Percentiles rank a stretch among this genome's conserved stretches.
Conservation (phyloP, 2,113 vertebrate genomes). For the Jaculus jaculus region DNA sequence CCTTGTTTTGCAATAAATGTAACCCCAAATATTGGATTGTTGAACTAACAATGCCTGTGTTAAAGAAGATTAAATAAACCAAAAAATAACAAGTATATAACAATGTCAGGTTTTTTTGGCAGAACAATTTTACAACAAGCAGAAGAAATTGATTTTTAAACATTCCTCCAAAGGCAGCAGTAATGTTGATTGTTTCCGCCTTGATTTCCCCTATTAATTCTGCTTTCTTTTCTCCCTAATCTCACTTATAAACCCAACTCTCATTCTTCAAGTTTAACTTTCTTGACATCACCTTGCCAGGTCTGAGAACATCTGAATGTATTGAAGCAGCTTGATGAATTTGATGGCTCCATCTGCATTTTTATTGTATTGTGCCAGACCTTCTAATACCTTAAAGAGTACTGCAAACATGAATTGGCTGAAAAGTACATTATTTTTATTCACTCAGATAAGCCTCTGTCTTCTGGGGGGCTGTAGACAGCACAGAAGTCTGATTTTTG, state of each 20-base stretch:
- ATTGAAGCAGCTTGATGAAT: slow-evolving; percentile 63
- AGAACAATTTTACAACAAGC: slow-evolving; percentile 58
- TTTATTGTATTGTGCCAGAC: slow-evolving; percentile 55
- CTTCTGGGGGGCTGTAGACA: slow-evolving; percentile 35
- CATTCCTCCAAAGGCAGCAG: slow-evolving; percentile 6
- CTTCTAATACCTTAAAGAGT: slow-evolving; percentile 66
- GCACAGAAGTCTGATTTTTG: slow-evolving; percentile 77
- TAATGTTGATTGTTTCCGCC: slow-evolving; percentile 37
- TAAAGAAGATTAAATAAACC: slow-evolving; percentile 80
- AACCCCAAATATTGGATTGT: slow-evolving; percentile 75
- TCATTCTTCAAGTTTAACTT: slow-evolving; percentile 73
- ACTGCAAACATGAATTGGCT: slow-evolving; percentile 54
- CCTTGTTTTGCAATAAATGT: slow-evolving; percentile 78
- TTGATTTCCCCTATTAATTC: slow-evolving; percentile 58
- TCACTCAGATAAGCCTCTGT: slow-evolving; percentile 69
- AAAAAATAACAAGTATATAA: slow-evolving; percentile 74
- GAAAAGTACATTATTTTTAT: slow-evolving; percentile 61
- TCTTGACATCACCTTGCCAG: slow-evolving; percentile 61
- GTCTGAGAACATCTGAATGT: slow-evolving; percentile 60
- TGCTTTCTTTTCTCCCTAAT: slow-evolving; percentile 57
- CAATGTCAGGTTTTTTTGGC: slow-evolving; percentile 72
- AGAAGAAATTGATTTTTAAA: slow-evolving; percentile 69
- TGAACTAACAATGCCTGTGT: slow-evolving; percentile 82
- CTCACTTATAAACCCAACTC: slow-evolving; percentile 69
- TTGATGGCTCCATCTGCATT: slow-evolving; percentile 71